Conservation (phyloP, 1,140 invertebrate species). For the Pseudomyrmex cubaensis region DNA sequence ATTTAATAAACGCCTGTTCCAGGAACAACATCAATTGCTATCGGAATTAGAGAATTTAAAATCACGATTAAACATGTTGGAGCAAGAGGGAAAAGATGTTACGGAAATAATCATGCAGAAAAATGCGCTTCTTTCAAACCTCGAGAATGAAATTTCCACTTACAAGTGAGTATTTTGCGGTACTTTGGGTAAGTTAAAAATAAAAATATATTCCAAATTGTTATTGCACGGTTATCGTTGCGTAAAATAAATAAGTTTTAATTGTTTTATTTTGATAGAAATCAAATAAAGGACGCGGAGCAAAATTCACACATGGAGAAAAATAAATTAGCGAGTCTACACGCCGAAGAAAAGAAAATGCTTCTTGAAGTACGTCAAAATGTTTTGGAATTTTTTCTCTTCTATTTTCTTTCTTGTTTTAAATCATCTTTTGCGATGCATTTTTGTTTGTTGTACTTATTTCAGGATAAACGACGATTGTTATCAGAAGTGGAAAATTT, state of each 20-base stretch:
- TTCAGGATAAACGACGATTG: conserved; percentile 29
- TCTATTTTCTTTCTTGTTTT: neutral
- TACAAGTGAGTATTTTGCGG: conserved; percentile 34
- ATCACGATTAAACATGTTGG: conserved; percentile 15
- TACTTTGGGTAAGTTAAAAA: neutral
- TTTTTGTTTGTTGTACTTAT: conserved; percentile 36
- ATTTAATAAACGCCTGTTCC: conserved; percentile 31
- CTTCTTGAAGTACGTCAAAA: conserved; percentile 47
- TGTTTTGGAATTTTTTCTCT: neutral
- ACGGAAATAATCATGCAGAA: conserved; percentile 19
- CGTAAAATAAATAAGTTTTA: conserved; percentile 41
- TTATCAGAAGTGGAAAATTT: neutral
- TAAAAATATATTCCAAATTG: too few relatives aligned
- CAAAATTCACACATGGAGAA: conserved; percentile 52
- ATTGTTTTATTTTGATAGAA: neutral
- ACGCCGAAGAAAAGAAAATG: conserved; percentile 60
- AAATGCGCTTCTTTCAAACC: conserved; percentile 32
- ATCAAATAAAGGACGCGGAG: conserved; percentile 41
- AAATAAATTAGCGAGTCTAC: conserved; percentile 8
- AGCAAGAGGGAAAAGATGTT: conserved; percentile 30
- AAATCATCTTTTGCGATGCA: neutral
- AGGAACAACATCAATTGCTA: conserved; percentile 26
- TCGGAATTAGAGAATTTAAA: conserved; percentile 22
- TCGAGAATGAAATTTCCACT: conserved; percentile 48
- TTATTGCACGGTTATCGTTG: neutral